Evolutionary conservation across 2,888 invertebrate species (phyloP).

Genomic region (Ptychoptera albimana): DNA sequence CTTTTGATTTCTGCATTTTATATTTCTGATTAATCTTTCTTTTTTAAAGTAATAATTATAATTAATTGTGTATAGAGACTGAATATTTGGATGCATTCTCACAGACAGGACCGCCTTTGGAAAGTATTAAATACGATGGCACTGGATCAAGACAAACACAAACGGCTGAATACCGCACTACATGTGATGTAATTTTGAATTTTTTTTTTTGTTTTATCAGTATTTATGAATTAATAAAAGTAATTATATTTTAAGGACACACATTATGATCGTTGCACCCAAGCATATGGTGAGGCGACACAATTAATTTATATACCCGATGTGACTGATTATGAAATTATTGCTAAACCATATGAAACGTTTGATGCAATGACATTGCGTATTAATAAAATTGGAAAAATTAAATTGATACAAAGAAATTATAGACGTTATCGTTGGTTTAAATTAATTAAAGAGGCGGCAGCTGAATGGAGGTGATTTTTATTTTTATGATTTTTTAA

Average conservation of each 20-base stretch:
- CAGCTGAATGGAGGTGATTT: constrained; percentile 31
- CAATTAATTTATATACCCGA: constrained; percentile 35
- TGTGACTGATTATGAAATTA: constrained; percentile 43
- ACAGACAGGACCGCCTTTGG: constrained; percentile 44
- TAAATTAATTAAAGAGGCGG: constrained; percentile 33
- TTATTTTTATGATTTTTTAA: not conserved
- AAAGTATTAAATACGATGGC: constrained; percentile 18
- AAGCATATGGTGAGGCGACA: constrained; percentile 24
- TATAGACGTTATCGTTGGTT: constrained; percentile 26
- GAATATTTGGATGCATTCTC: constrained; percentile 69
- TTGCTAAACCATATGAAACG: constrained; percentile 45
- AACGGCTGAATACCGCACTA: constrained; percentile 32
- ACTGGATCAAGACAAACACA: constrained; percentile 42
- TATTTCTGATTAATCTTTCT: not conserved
- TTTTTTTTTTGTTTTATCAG: not conserved
- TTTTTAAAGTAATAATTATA: not conserved
- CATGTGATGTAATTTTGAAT: constrained; percentile 7
- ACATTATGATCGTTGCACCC: constrained; percentile 22
- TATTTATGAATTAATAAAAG: too few species aligned
- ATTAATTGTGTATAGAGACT: constrained; percentile 24
- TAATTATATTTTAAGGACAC: constrained; percentile 27
- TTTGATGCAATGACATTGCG: constrained; percentile 42
- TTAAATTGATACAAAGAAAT: constrained; percentile 46
- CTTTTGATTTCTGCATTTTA: not conserved
- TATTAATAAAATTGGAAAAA: constrained; percentile 38